phyloP scores from a whole-genome alignment of 2,797 vertebrate genomes.

The Avahi laniger region DNA sequence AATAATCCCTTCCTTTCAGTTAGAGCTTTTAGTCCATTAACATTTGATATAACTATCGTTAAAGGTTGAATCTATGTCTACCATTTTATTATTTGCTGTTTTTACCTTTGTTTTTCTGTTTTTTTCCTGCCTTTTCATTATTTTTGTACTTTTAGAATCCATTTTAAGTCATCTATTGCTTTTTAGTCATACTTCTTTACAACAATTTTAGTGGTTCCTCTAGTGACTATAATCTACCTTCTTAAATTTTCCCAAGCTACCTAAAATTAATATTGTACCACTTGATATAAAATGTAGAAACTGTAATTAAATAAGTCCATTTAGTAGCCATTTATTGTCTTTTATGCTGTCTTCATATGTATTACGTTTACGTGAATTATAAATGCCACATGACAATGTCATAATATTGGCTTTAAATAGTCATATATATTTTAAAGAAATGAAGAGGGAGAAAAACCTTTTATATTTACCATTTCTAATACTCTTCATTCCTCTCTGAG shows the following conservation, averaged over 20 bases:
- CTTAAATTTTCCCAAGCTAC: neutral
- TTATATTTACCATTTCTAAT: neutral
- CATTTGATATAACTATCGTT: neutral
- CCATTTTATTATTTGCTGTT: neutral
- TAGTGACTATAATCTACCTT: neutral
- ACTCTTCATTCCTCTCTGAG: neutral
- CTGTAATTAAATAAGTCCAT: neutral
- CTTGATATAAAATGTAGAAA: neutral
- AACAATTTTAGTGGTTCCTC: neutral
- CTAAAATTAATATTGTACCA: neutral
- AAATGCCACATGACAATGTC: neutral
- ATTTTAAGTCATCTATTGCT: neutral
- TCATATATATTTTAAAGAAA: neutral
- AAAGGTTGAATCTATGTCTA: neutral
- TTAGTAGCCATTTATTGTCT: neutral
- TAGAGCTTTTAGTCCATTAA: neutral
- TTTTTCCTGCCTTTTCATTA: neutral
- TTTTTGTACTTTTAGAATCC: neutral
- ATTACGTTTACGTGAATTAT: neutral
- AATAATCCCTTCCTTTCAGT: neutral
- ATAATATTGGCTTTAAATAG: neutral
- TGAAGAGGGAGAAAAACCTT: neutral
- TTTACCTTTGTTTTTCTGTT: neutral
- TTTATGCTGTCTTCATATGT: neutral
- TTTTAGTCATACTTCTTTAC: slow-evolving; percentile 6